A percentile compares a stretch with the other conserved stretches of the same genome.
Evolutionary conservation across 2,113 vertebrate species (phyloP).

Genomic region (Apeltes quadracus): DNA sequence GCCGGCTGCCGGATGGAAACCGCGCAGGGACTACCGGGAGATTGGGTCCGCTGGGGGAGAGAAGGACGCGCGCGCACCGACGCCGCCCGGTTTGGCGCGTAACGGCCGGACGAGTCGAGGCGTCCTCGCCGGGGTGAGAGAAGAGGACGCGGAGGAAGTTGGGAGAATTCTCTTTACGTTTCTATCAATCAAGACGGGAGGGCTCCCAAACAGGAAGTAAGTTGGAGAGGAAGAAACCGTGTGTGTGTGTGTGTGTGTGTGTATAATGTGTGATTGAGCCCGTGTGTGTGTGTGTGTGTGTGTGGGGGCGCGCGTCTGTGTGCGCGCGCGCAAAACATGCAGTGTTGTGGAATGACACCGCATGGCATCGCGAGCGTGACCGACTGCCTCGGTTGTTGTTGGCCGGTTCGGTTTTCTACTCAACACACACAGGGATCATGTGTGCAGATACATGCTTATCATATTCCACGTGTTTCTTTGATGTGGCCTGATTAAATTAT

Average conservation of each 20-base stretch:
- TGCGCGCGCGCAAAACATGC: conserved; percentile 49
- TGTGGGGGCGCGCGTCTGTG: conserved; percentile 26
- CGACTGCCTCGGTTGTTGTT: conserved; percentile 36
- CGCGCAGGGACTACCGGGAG: conserved; percentile 57
- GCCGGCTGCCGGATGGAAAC: conserved; percentile 30
- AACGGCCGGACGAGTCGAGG: conserved; percentile 22
- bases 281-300: conserved; percentile 35
- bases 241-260: conserved; percentile 12
- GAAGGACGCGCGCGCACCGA: not conserved
- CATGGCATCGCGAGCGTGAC: conserved; percentile 54
- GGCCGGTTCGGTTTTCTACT: conserved; percentile 21
- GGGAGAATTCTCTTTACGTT: conserved; percentile 68
- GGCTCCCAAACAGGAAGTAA: conserved; percentile 89
- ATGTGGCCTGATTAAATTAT: not conserved
- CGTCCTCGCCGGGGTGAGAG: conserved; percentile 22
- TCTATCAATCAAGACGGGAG: conserved; percentile 87
- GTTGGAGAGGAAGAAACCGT: conserved; percentile 74
- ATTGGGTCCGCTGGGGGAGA: not conserved
- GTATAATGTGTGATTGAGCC: conserved; percentile 27
- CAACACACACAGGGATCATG: not conserved
- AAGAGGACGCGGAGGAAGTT: conserved; percentile 42
- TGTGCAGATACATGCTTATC: not conserved
- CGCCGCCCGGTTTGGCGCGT: conserved; percentile 7
- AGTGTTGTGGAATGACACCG: conserved; percentile 72
- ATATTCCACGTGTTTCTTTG: not conserved